Evolutionary conservation across 2,113 vertebrate genomes (phyloP).

Genomic region (Odobenus rosmarus): DNA sequence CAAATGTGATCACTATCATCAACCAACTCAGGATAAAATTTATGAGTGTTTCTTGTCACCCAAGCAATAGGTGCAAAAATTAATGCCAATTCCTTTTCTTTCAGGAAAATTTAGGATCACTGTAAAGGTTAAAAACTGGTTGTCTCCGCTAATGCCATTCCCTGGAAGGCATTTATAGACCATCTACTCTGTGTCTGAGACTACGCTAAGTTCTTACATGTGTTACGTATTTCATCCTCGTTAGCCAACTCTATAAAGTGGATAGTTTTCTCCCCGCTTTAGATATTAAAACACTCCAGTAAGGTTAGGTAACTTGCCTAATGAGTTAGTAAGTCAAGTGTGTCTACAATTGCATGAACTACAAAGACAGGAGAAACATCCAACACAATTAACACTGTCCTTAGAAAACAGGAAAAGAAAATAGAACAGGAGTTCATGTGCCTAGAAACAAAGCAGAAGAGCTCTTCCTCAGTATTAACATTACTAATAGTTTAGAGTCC

Average conservation of each 20-base stretch:
- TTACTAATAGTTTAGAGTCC: neutral
- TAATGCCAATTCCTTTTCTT: conserved; percentile 31
- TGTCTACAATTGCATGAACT: neutral
- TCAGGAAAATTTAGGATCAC: conserved; percentile 20
- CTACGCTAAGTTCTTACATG: neutral
- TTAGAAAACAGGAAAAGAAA: neutral
- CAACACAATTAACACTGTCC: neutral
- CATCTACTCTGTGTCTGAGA: neutral
- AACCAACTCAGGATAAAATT: neutral
- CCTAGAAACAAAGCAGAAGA: neutral
- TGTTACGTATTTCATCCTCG: neutral
- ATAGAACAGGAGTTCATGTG: neutral
- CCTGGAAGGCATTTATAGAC: neutral
- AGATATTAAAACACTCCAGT: neutral
- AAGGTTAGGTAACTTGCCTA: neutral
- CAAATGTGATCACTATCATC: neutral
- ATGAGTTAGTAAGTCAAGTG: neutral
- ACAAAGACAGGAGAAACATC: neutral
- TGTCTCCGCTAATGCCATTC: neutral
- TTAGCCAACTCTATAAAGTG: neutral
- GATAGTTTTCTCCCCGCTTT: neutral
- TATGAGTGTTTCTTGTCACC: neutral
- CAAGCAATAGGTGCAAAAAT: neutral
- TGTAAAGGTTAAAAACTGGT: neutral
- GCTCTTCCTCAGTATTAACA: neutral